These are phyloP conservation scores for Brachyhypopomus occidentalis DNA, from an alignment of 2,113 vertebrate species.

Conservation along the genomic window DNA sequence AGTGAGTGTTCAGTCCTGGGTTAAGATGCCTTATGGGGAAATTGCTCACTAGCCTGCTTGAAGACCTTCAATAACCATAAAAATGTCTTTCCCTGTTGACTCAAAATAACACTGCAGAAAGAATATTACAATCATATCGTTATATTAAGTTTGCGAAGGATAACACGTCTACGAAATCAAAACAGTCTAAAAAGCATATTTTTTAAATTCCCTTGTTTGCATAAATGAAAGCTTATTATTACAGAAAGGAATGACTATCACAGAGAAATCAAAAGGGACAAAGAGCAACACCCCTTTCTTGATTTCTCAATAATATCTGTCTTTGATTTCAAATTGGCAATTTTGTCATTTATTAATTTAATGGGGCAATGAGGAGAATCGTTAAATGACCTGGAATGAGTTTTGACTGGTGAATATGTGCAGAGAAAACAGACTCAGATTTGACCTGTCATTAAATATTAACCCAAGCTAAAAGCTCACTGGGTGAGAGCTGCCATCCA, in stretches of 20 bases:
- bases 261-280: background rate
- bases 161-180: background rate
- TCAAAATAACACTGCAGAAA: background rate
- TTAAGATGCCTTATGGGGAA: constrained; percentile 12
- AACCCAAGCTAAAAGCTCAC: constrained; percentile 5
- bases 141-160: background rate
- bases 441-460: constrained; percentile 15
- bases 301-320: constrained; percentile 3
- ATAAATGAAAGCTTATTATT: no score
- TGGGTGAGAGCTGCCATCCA: constrained; percentile 4
- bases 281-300: background rate
- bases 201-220: no score
- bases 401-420: constrained; percentile 5
- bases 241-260: no score
- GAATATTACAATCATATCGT: background rate
- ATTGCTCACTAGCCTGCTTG: background rate
- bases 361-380: background rate
- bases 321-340: background rate
- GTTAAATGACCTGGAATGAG: background rate
- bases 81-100: background rate
- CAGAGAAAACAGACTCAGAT: background rate
- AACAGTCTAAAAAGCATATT: background rate
- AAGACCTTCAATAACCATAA: background rate
- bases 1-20: background rate
- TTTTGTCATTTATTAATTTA: no score